phyloP scores from a whole-genome alignment of 2,888 invertebrate genomes.

The Agapostemon virescens region DNA sequence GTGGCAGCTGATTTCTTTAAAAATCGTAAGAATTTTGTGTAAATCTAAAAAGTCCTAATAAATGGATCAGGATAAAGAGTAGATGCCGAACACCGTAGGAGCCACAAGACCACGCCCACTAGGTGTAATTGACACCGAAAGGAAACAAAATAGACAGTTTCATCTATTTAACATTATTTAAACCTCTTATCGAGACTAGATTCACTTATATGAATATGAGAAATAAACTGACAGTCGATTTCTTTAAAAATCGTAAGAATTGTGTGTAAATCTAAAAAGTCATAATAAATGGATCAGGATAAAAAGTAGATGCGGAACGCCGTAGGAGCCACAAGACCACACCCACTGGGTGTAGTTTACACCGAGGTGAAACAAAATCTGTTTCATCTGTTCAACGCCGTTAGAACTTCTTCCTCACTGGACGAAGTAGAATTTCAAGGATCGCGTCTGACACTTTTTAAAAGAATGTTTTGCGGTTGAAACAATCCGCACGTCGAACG shows the following conservation, averaged over 20 bases:
- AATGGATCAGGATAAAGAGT: not conserved
- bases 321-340: not conserved
- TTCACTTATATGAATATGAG: no score
- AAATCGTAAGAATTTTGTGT: not conserved
- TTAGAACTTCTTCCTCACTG: no score
- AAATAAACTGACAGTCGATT: no score
- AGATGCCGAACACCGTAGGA: not conserved
- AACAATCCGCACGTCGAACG: not conserved
- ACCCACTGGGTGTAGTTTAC: not conserved
- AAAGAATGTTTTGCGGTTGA: not conserved
- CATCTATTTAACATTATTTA: not conserved
- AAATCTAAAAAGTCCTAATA: not conserved
- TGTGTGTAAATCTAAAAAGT: no score
- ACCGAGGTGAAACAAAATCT: not conserved
- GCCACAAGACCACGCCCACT: constrained; percentile 1
- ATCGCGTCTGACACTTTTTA: not conserved
- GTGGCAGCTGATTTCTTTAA: not conserved
- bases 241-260: not conserved
- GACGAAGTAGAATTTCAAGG: no score
- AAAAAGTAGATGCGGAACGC: no score
- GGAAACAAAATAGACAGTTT: not conserved
- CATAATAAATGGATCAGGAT: not conserved
- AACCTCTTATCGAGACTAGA: no score
- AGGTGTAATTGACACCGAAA: not conserved
- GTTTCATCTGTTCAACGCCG: not conserved